A percentile compares a stretch with the other conserved stretches of the same genome.
These are phyloP conservation scores for Platysternon megacephalum DNA, from an alignment of 2,113 vertebrate genomes.

Conservation along the genomic window DNA sequence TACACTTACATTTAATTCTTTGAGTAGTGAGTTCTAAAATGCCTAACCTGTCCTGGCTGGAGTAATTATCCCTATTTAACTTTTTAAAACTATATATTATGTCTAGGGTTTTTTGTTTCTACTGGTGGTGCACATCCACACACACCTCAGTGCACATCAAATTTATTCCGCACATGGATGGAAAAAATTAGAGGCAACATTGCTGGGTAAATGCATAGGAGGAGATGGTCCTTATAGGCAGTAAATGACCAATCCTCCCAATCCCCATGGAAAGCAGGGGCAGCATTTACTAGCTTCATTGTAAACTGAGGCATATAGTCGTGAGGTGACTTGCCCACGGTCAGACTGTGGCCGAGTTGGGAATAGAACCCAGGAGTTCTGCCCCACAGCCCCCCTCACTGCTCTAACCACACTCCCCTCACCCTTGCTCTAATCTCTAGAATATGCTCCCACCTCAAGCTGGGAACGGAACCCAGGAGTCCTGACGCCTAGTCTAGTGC, in stretches of 20 bases:
- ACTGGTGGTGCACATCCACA: no score
- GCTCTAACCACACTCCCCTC: no score
- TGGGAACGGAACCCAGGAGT: neutral
- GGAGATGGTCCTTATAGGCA: neutral
- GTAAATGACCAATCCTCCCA: neutral
- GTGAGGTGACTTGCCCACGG: rapidly evolving
- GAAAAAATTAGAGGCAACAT: no score
- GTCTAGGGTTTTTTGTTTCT: no score
- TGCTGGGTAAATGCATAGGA: neutral
- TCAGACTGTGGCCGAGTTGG: neutral
- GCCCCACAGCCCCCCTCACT: neutral
- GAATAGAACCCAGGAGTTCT: neutral
- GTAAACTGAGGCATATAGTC: neutral
- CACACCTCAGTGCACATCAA: no score
- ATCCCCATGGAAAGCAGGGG: neutral
- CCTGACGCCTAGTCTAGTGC: neutral
- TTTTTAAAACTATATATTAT: no score
- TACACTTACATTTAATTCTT: no score
- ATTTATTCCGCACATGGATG: no score
- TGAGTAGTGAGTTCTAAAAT: no score
- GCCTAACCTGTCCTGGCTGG: no score
- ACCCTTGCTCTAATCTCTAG: neutral
- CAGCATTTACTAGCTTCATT: neutral
- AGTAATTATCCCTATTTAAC: no score
- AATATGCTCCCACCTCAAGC: neutral